Evolutionary conservation across 2,797 vertebrate genomes (phyloP).

Genomic region (Crenuchus spilurus): DNA sequence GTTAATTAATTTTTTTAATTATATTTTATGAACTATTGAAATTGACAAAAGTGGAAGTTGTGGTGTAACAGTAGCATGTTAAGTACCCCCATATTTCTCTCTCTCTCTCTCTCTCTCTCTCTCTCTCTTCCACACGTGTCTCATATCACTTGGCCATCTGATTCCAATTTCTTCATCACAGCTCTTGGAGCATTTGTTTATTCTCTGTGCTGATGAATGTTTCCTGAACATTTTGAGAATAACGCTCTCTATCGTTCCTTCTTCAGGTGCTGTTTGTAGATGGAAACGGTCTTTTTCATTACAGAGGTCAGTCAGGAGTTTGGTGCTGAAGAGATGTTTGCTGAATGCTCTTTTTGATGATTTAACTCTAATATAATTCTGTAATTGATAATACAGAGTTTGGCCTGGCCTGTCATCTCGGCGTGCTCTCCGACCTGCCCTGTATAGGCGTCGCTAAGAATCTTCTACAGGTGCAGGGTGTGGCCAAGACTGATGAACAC

Average conservation of each 20-base stretch:
- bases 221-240: not conserved
- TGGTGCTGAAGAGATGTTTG: too few species aligned
- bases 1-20: too few species aligned
- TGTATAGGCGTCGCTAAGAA: slow-evolving; percentile 95
- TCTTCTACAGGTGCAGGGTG: slow-evolving; percentile 88
- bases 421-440: slow-evolving; percentile 85
- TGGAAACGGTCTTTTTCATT: slow-evolving; percentile 92
- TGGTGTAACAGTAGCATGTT: too few species aligned
- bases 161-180: not conserved
- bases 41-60: too few species aligned
- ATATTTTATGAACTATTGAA: too few species aligned
- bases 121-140: not conserved
- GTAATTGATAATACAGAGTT: too few species aligned
- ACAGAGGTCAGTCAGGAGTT: slow-evolving; percentile 77
- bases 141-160: not conserved
- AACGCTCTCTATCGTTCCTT: not conserved
- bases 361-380: too few species aligned
- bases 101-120: not conserved
- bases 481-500: slow-evolving; percentile 80
- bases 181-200: not conserved
- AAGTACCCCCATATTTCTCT: too few species aligned
- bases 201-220: not conserved
- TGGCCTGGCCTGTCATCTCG: slow-evolving; percentile 92
- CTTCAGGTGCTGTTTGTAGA: slow-evolving; percentile 90
- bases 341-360: too few species aligned